Evolutionary conservation across 1,140 invertebrate genomes (phyloP).

Genomic region (Chlorops oryzae): DNA sequence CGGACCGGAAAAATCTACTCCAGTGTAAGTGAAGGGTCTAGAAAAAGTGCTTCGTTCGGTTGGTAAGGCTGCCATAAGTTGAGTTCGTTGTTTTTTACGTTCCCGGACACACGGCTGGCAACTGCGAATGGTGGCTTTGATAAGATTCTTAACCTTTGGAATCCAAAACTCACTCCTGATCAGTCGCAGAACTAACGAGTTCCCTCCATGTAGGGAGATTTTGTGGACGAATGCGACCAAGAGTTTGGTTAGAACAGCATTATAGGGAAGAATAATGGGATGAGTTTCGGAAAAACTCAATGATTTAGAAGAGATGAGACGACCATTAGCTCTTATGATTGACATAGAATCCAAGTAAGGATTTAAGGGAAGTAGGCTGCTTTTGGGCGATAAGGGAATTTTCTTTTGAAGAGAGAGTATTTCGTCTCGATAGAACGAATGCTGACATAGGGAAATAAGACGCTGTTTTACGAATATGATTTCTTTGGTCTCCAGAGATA

Average conservation of each 20-base stretch:
- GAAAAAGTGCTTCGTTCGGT: slow-evolving; percentile 17
- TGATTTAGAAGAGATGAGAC: too few species aligned
- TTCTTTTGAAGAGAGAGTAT: too few species aligned
- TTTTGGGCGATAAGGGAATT: too few species aligned
- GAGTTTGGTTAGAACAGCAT: not conserved
- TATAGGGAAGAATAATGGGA: not conserved
- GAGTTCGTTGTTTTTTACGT: not conserved
- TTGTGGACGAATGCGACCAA: not conserved
- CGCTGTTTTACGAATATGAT: too few species aligned
- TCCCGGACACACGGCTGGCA: not conserved
- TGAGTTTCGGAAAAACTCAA: not conserved
- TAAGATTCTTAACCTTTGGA: not conserved
- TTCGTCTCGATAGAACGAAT: too few species aligned
- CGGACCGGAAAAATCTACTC: slow-evolving; percentile 40
- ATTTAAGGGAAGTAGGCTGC: too few species aligned
- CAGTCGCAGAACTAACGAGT: not conserved
- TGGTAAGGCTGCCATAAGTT: slow-evolving; percentile 19
- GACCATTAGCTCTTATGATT: too few species aligned
- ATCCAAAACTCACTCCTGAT: slow-evolving; percentile 8
- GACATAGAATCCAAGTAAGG: too few species aligned
- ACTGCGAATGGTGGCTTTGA: not conserved
- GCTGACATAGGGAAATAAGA: too few species aligned
- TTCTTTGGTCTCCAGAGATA: too few species aligned
- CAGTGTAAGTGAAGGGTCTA: slow-evolving; percentile 25
- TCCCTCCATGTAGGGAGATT: slow-evolving; percentile 7